Conservation (phyloP, 2,888 invertebrate genomes). For the Lasioglossum malachurum region DNA sequence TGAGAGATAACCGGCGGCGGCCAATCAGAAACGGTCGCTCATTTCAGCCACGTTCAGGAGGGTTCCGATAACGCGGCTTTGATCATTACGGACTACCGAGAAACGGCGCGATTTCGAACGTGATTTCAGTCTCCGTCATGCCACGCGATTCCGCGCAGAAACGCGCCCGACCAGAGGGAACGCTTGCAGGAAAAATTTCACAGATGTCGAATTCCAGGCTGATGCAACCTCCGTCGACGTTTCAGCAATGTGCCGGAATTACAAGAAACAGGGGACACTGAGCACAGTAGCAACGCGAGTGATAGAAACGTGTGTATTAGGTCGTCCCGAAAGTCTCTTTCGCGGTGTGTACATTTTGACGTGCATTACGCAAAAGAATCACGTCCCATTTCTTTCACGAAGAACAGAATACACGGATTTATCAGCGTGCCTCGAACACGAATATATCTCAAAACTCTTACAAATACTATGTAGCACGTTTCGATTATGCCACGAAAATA, state of each 20-base stretch:
- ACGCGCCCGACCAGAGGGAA: neutral
- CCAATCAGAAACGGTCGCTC: slow-evolving; percentile 28
- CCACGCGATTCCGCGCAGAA: neutral
- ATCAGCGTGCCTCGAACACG: no score
- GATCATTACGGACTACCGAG: slow-evolving; percentile 48
- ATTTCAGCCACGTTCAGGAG: slow-evolving; percentile 43
- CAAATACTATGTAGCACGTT: no score
- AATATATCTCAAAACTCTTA: no score
- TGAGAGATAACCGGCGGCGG: slow-evolving; percentile 57
- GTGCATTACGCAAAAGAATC: no score
- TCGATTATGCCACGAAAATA: no score
- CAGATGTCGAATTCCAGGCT: neutral
- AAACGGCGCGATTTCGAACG: slow-evolving; percentile 39
- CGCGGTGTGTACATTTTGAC: no score
- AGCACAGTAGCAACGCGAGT: no score
- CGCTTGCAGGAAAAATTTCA: neutral
- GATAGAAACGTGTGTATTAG: no score
- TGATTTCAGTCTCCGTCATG: slow-evolving; percentile 17
- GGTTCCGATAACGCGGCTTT: slow-evolving; percentile 46
- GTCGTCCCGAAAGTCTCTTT: no score
- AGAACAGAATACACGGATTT: no score
- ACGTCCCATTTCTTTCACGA: no score
- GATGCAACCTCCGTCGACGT: neutral
- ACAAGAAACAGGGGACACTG: neutral
- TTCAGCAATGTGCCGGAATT: neutral